Base-by-base conservation (phyloP, 2,888 invertebrate genomes). In the Barypeithes pellucidus region DNA sequence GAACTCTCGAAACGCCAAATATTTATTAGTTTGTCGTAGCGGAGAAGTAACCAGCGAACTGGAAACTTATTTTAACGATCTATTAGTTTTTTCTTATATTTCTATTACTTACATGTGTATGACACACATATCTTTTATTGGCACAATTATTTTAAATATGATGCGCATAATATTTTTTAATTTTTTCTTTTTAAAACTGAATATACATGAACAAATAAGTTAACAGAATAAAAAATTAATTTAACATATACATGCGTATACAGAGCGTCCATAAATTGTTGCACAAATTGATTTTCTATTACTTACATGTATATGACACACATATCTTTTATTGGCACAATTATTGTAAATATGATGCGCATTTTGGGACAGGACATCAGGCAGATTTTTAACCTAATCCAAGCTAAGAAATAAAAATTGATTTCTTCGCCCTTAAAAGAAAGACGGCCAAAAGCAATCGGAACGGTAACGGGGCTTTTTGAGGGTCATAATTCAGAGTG, bases 21-120 rank as follows among this genome's bases (percentile, higher is more conserved):
- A 54, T 54, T 54, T 54, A 54, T 54, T 54, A 29, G 54, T 54
- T 54, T 54, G 29, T 54, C 4, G 29, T 33, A 54, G 33, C 33
- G 20, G 2, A 20, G 47, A 11, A 20, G 47, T 18, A 11, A 20
- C 1, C n/a, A 1, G 14, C 3, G 41, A 47, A 47, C 18, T 47
- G 20, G 9, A 47, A 47, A 20, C 47, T 47, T 47, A n/a, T 47
- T 18, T 47, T 12, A 11, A 11, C 9, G 9, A 11, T 12, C 18
- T 22, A 20, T 47, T 47, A 33, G 4, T 36, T 36, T 36, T 36
- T 8, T 3, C 36, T 11, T 9, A 36, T 36, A 3, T 36, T 36
- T 8, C 9, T 8, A 36, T 36, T 11, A 36, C 12, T 5, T 36
- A 36, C 12, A 8, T 11, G 12, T 2, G 11, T 36, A 36, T 36